Conservation (phyloP, 1,140 invertebrate genomes). For the Papilio glaucus region DNA sequence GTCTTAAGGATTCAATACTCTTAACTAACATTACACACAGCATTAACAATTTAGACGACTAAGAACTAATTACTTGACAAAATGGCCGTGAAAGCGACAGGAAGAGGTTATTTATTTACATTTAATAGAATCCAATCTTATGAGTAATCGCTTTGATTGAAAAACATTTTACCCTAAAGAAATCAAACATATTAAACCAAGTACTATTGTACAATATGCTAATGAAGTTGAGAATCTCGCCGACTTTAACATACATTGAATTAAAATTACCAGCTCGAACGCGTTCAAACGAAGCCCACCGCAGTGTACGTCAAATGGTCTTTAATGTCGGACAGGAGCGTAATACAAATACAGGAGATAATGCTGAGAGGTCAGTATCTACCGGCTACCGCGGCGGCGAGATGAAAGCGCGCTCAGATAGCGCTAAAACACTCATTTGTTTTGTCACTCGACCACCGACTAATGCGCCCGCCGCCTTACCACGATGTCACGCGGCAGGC, state of each 20-base stretch:
- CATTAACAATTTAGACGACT: neutral
- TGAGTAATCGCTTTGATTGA: conserved; percentile 7
- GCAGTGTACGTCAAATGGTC: conserved; percentile 35
- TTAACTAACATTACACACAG: neutral
- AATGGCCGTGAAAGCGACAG: neutral
- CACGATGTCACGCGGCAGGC: neutral
- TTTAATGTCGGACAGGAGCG: conserved; percentile 34
- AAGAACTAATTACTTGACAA: neutral
- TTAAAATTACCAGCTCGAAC: conserved; percentile 26
- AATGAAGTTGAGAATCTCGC: conserved; percentile 11
- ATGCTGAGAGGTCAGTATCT: conserved; percentile 52
- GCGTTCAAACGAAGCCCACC: conserved; percentile 25
- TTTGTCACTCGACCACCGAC: conserved; percentile 74
- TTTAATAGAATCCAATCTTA: conserved; percentile 15
- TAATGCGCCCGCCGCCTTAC: conserved; percentile 46
- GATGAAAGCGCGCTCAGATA: conserved; percentile 70
- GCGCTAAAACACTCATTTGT: conserved; percentile 81
- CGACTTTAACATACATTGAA: conserved; percentile 27
- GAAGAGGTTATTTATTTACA: neutral
- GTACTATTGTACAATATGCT: conserved; percentile 15
- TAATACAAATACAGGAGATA: conserved; percentile 53
- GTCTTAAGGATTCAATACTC: too few relatives aligned
- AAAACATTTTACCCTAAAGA: conserved; percentile 6
- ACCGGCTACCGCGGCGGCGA: conserved; percentile 65
- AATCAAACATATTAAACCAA: neutral